A percentile compares a stretch with the other conserved stretches of the same genome.
These are phyloP conservation scores for Catharus bicknelli DNA, from an alignment of 2,113 vertebrate genomes.

Conservation along the genomic window DNA sequence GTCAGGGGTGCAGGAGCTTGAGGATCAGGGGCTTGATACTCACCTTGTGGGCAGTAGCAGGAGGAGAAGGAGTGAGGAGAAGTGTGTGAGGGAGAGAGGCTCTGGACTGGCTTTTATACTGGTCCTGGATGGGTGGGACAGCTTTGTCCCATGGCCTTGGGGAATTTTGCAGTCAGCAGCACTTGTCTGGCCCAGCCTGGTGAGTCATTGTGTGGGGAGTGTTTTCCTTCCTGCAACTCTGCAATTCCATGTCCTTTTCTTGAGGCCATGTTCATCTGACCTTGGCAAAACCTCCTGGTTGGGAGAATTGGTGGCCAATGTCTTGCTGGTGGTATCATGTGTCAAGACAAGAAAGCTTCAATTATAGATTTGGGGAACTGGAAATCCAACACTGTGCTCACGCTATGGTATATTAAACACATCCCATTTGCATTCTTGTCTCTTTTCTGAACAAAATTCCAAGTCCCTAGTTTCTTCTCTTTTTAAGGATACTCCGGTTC, in stretches of 20 bases:
- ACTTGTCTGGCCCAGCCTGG: rapidly evolving
- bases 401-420: no score
- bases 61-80: rapidly evolving
- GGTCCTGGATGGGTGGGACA: rapidly evolving
- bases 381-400: neutral
- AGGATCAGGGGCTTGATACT: rapidly evolving
- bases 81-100: neutral
- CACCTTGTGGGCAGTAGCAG: neutral
- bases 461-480: rapidly evolving
- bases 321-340: no score
- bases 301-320: neutral
- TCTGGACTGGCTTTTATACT: neutral
- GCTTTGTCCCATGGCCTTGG: neutral
- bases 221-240: rapidly evolving
- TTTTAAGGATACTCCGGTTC: rapidly evolving
- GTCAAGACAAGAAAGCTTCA: neutral
- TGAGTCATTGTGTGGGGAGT: rapidly evolving
- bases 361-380: neutral
- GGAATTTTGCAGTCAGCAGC: rapidly evolving
- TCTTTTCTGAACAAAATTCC: neutral
- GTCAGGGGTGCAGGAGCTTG: rapidly evolving
- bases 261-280: neutral
- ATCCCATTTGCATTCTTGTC: no score
- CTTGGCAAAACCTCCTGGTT: neutral
- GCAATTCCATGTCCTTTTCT: no score